Evolutionary conservation across 1,140 invertebrate genomes (phyloP).

Genomic region (Temnothorax nylanderi): DNA sequence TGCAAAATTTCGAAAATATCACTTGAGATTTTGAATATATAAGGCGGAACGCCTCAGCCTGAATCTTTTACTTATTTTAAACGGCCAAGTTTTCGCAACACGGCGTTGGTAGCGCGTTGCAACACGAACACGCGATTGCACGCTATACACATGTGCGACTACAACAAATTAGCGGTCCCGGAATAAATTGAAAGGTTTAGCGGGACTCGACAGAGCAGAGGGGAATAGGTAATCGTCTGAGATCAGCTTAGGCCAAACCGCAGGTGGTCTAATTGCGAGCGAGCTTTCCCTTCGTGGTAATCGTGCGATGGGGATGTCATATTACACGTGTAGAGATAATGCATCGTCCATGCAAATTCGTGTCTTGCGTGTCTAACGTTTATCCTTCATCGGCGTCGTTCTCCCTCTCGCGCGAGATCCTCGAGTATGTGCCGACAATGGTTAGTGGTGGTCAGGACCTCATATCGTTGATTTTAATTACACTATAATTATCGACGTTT

Average conservation of each 20-base stretch:
- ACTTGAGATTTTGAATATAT: constrained; percentile 18
- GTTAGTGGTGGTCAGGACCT: background rate
- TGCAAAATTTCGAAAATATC: background rate
- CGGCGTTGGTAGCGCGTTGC: background rate
- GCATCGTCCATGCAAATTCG: constrained; percentile 73
- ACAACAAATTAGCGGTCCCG: constrained; percentile 45
- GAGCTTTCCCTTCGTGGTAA: constrained; percentile 59
- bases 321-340: constrained; percentile 76
- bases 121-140: background rate
- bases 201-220: constrained; percentile 12
- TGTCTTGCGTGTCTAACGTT: constrained; percentile 72
- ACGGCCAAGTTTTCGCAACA: constrained; percentile 6
- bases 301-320: constrained; percentile 69
- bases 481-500: background rate
- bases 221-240: constrained; percentile 60
- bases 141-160: background rate
- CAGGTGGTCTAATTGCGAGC: constrained; percentile 70
- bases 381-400: constrained; percentile 66
- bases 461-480: constrained; percentile 44
- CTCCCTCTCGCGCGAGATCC: background rate
- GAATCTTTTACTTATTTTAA: constrained; percentile 4
- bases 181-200: constrained; percentile 70
- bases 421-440: constrained; percentile 5
- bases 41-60: background rate
- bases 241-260: constrained; percentile 61